Evolutionary conservation across 2,113 vertebrate species (phyloP).

Genomic region (Xenus cinereus): DNA sequence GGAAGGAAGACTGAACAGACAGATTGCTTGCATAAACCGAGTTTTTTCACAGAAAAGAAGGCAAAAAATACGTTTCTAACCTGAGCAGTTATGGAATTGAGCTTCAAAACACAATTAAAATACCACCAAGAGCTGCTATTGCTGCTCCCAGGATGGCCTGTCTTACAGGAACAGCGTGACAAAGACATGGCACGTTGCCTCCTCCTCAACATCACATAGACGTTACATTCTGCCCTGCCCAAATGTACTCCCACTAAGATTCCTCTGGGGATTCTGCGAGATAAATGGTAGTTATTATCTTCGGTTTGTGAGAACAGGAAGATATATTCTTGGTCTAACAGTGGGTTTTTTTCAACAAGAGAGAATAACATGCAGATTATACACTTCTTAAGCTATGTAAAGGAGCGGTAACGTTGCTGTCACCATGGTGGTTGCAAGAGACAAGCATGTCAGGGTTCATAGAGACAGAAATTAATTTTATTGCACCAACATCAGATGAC

Average conservation of each 20-base stretch:
- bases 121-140: not conserved
- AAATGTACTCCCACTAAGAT: not conserved
- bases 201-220: not conserved
- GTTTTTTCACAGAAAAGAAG: not conserved
- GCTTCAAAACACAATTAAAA: not conserved
- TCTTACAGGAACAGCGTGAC: not conserved
- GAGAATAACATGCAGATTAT: not conserved
- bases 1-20: not conserved
- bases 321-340: not conserved
- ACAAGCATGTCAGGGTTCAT: not conserved
- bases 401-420: not conserved
- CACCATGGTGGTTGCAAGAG: not conserved
- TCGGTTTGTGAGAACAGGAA: not conserved
- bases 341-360: fast-evolving
- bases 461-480: not conserved
- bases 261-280: not conserved
- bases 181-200: not conserved
- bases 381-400: not conserved
- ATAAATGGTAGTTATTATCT: not conserved
- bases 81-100: not conserved
- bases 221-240: not conserved
- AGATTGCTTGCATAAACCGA: not conserved
- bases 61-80: not conserved
- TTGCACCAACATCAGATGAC: not conserved
- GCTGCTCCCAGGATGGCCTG: not conserved